Percentiles rank a stretch among this genome's conserved stretches.
Conservation (phyloP, 1,140 invertebrate genomes). For the Globodera ellingtonae region DNA sequence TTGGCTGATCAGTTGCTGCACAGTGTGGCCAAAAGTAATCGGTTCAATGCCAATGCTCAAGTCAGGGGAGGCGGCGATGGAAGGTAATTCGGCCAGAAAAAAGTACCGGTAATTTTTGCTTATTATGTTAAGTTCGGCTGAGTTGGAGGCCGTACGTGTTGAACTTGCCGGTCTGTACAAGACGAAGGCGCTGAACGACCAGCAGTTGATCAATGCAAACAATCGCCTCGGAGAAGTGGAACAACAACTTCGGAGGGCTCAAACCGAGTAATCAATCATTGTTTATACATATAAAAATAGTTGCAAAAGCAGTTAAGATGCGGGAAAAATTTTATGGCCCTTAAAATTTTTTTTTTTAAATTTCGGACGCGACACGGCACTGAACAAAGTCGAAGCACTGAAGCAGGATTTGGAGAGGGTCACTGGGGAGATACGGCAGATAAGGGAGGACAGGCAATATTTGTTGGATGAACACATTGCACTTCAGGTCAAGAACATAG, state of each 20-base stretch:
- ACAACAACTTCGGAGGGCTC: slow-evolving; percentile 16
- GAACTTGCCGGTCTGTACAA: slow-evolving; percentile 44
- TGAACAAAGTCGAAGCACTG: slow-evolving; percentile 20
- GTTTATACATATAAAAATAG: no score
- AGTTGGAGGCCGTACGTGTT: slow-evolving; percentile 27
- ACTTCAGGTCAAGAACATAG: slow-evolving; percentile 20
- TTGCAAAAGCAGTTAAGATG: neutral
- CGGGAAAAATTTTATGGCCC: no score
- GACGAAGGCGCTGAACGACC: slow-evolving; percentile 39
- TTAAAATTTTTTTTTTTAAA: slow-evolving; percentile 3
- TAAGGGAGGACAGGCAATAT: slow-evolving; percentile 18
- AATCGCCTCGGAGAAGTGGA: slow-evolving; percentile 27
- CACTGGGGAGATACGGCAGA: neutral
- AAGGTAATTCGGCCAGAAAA: neutral
- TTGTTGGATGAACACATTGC: slow-evolving; percentile 35
- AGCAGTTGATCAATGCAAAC: slow-evolving; percentile 40
- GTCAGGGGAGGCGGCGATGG: slow-evolving; percentile 13
- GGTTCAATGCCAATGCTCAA: neutral
- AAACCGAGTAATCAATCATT: slow-evolving; percentile 15
- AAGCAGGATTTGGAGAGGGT: slow-evolving; percentile 24
- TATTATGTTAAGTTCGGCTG: slow-evolving; percentile 7
- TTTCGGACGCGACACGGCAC: slow-evolving; percentile 32
- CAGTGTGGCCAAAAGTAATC: slow-evolving; percentile 19
- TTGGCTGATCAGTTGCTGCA: slow-evolving; percentile 23
- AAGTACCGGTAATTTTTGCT: neutral